Percentiles rank a stretch among this genome's conserved stretches.
phyloP scores from a whole-genome alignment of 64 coral and sea anemone genomes.

The Astreopora myriophthalma region DNA sequence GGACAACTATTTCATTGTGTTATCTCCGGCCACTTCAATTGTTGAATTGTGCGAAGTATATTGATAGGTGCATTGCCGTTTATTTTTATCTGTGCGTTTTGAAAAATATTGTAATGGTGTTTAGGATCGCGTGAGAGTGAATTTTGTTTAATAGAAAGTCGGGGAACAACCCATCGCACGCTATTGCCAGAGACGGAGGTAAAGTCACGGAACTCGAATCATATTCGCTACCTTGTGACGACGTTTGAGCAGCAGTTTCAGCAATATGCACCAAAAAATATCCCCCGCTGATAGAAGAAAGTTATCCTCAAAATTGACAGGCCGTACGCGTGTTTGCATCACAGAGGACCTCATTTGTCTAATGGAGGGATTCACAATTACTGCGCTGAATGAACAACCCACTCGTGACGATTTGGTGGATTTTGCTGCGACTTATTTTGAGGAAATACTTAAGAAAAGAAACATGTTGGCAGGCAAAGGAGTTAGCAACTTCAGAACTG shows the following conservation, averaged over 20 bases:
- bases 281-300: background rate
- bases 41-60: background rate
- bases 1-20: background rate
- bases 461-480: conserved; percentile 30
- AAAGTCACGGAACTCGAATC: background rate
- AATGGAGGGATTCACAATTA: conserved; percentile 30
- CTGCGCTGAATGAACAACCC: conserved; percentile 25
- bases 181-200: background rate
- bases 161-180: background rate
- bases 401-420: conserved; percentile 7
- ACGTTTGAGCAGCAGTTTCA: background rate
- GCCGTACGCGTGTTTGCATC: conserved; percentile 1
- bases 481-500: conserved; percentile 28
- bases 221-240: background rate
- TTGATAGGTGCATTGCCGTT: background rate
- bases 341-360: conserved; percentile 54
- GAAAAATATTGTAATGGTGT: background rate
- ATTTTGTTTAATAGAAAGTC: background rate
- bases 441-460: conserved; percentile 44
- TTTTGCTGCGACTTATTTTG: conserved; percentile 54
- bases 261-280: conserved; percentile 32
- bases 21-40: background rate
- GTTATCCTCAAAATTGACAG: background rate
- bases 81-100: background rate
- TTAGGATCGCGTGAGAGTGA: conserved; percentile 2